Conservation (phyloP, 1,140 invertebrate species). For the Plectus sambesii region DNA sequence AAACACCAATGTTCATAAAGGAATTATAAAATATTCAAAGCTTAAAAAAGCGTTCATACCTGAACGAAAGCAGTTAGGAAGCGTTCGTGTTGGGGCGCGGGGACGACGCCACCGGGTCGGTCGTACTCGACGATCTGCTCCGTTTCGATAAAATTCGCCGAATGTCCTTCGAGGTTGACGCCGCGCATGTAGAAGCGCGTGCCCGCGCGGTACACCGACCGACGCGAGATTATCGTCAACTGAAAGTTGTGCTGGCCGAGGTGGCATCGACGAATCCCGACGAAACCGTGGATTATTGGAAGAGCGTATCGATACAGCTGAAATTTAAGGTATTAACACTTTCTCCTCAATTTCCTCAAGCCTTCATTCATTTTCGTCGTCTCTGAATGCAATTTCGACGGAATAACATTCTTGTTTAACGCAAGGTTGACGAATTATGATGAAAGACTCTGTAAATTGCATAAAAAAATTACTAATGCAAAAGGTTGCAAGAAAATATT, state of each 20-base stretch:
- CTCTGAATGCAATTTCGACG: no score
- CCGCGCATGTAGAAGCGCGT: conserved; percentile 64
- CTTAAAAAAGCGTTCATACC: conserved; percentile 48
- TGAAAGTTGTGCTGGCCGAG: conserved; percentile 32
- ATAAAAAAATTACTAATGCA: no score
- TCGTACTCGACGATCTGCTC: conserved; percentile 56
- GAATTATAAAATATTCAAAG: neutral
- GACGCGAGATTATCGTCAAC: conserved; percentile 38
- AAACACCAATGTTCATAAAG: conserved; percentile 1
- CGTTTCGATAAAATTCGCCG: conserved; percentile 96
- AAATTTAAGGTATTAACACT: no score
- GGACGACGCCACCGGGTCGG: neutral
- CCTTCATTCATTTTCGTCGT: no score
- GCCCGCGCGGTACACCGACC: conserved; percentile 43
- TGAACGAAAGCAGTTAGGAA: conserved; percentile 80
- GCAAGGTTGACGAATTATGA: no score
- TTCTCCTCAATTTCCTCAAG: no score
- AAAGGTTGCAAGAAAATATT: no score
- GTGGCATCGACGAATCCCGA: conserved; percentile 34
- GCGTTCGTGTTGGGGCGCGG: conserved; percentile 50
- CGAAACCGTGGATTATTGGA: conserved; percentile 44
- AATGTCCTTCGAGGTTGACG: conserved; percentile 68
- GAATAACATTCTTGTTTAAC: no score
- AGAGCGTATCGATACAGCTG: no score
- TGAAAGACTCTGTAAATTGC: no score